Base-by-base conservation (phyloP, 2,888 invertebrate genomes). In the Nesidiocoris tenuis region DNA sequence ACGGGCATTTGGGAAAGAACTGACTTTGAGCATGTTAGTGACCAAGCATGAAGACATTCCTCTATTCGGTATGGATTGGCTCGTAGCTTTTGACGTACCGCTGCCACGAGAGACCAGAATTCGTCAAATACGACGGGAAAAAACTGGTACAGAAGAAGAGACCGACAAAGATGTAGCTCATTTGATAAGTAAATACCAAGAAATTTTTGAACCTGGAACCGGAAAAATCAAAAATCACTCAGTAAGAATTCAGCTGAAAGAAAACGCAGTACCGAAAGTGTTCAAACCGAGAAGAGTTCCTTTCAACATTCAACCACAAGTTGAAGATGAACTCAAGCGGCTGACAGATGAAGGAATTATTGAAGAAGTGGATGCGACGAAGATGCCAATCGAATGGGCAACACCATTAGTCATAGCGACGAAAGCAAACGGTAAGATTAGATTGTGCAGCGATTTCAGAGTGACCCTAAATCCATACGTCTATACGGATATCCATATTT, bases 321-420 rank as follows among this genome's bases (percentile, higher is more conserved):
- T 67, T 18, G 67, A 67, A 56, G 67, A 67, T 5, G 67, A 67
- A 18, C 19, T 67, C 7, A 9, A 55, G 17, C 7, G 67, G 21
- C 56, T 67, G 2, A n/a, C 1, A 9, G 67, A 67, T 2, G 39
- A 18, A 12, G 67, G 55, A 7, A 54, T 67, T 21, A 18, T 67
- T 9, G 67, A 67, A 54, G 67, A 67, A 67, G 67, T 67, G 21
- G 23, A 67, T 19, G 7, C 56, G 7, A 54, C 67, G 19, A 22
- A 19, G 23, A 67, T 55, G 1, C 54, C 67, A 9, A 55, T 67
- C 54, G 67, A 67, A 54, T 67, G 67, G 67, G 67, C 67, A 22
- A 19, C 67, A 21, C 56, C 67, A 2, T 0, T 67, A 21, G 67
- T 67, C 22, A 55, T 67, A n/a, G 56, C 67, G 19, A 54, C 55